phyloP scores from a whole-genome alignment of 2,113 vertebrate species.

The Gila orcuttii region DNA sequence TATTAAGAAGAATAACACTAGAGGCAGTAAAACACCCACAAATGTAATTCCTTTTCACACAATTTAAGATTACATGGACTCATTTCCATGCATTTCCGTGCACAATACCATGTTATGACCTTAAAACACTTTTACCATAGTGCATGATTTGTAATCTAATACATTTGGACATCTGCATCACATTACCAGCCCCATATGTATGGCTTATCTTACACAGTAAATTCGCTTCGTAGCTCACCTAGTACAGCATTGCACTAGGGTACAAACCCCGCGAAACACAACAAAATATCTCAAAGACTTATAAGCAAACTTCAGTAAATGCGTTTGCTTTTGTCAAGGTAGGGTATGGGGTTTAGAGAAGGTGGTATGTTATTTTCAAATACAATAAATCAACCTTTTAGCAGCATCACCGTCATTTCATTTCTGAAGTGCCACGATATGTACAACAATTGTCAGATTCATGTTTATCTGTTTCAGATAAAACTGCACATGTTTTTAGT shows the following conservation, averaged over 20 bases:
- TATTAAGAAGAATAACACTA: not conserved
- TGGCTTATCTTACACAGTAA: not conserved
- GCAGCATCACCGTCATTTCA: too few species aligned
- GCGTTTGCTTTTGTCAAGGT: not conserved
- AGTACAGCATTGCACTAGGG: not conserved
- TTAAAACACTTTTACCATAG: not conserved
- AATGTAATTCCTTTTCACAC: too few species aligned
- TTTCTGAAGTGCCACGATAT: too few species aligned
- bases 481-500: not conserved
- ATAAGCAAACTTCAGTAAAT: not conserved
- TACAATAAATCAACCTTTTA: not conserved
- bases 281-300: not conserved
- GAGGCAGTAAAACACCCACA: too few species aligned
- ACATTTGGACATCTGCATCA: not conserved
- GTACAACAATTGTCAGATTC: too few species aligned
- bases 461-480: not conserved
- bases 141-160: not conserved
- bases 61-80: too few species aligned
- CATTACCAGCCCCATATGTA: not conserved
- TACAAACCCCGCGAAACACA: too few species aligned
- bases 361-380: not conserved
- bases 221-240: not conserved
- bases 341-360: too few species aligned
- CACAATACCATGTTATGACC: too few species aligned
- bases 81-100: too few species aligned